Evolutionary conservation across 2,797 vertebrate species (phyloP).

Genomic region (Adrianichthys oophorus): DNA sequence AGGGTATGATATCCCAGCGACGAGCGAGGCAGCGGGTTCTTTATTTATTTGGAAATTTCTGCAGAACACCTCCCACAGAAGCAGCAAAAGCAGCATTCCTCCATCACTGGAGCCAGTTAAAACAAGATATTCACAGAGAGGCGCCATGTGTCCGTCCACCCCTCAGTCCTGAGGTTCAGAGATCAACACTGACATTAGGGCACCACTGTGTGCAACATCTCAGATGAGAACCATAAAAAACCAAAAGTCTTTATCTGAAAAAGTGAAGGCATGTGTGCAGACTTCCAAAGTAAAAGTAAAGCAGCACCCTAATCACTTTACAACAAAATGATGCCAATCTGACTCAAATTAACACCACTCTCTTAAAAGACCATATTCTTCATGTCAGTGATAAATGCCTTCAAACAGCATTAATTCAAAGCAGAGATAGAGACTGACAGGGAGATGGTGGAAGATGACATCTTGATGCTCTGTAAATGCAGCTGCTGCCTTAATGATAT

Average conservation of each 20-base stretch:
- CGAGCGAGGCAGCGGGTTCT: conserved; percentile 55
- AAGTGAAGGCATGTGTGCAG: conserved; percentile 69
- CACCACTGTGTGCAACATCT: conserved; percentile 58
- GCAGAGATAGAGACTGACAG: conserved; percentile 38
- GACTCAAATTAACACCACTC: background rate
- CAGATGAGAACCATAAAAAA: conserved; percentile 58
- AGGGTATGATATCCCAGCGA: conserved; percentile 47
- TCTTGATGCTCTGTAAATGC: conserved; percentile 26
- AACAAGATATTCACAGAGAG: conserved; percentile 57
- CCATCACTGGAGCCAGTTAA: conserved; percentile 44
- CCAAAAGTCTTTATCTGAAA: conserved; percentile 74
- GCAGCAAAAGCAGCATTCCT: conserved; percentile 46
- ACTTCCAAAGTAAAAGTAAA: conserved; percentile 39
- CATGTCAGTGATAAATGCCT: conserved; percentile 30
- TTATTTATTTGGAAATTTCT: conserved; percentile 68
- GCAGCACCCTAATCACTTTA: conserved; percentile 21
- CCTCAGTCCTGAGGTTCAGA: conserved; percentile 54
- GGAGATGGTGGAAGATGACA: conserved; percentile 38
- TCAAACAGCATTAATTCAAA: conserved; percentile 39
- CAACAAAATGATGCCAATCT: conserved; percentile 23
- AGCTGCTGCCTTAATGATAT: conserved; percentile 40
- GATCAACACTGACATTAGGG: conserved; percentile 50
- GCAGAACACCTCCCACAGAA: conserved; percentile 45
- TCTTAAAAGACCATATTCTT: conserved; percentile 14
- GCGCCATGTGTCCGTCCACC: conserved; percentile 19